phyloP scores from a whole-genome alignment of 2,888 invertebrate species.

The Agonopterix heracliana region DNA sequence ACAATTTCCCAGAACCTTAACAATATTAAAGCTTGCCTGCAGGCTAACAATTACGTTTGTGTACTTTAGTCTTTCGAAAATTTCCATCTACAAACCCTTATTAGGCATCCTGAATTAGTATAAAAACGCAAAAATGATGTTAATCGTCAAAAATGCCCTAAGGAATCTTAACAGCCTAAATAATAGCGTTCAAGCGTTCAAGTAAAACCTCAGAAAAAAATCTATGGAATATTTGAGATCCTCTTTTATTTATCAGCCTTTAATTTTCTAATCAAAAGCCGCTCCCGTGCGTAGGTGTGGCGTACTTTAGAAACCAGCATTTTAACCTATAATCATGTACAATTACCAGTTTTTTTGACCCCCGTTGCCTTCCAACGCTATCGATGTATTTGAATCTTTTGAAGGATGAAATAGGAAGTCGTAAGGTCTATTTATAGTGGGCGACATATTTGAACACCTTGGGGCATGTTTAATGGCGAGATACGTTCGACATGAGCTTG shows the following conservation, averaged over 20 bases:
- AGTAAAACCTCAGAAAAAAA: too few species aligned
- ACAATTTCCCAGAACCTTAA: constrained; percentile 18
- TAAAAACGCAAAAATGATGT: background rate
- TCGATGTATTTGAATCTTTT: constrained; percentile 4
- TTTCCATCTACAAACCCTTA: constrained; percentile 2
- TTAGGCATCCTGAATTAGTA: constrained; percentile 18
- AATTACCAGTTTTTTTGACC: constrained; percentile 36
- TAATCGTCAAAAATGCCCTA: too few species aligned
- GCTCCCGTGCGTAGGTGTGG: constrained; percentile 19
- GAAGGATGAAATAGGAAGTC: constrained; percentile 13
- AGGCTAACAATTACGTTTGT: too few species aligned
- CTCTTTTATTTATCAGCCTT: constrained; percentile 4
- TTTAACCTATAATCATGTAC: constrained; percentile 34
- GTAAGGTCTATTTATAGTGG: constrained; percentile 21
- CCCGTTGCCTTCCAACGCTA: constrained; percentile 12
- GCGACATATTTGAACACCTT: constrained; percentile 26
- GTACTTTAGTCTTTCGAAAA: too few species aligned
- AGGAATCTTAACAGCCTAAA: too few species aligned
- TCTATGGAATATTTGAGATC: too few species aligned
- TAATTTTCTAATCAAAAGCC: constrained; percentile 20
- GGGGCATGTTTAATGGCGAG: constrained; percentile 22
- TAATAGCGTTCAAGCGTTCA: too few species aligned
- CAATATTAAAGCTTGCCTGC: too few species aligned
- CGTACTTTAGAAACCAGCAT: constrained; percentile 19
- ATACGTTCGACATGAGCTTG: constrained; percentile 19